Percentiles rank a stretch among this genome's conserved stretches.
Evolutionary conservation across 2,113 vertebrate species (phyloP).

Genomic region (Tautogolabrus adspersus): DNA sequence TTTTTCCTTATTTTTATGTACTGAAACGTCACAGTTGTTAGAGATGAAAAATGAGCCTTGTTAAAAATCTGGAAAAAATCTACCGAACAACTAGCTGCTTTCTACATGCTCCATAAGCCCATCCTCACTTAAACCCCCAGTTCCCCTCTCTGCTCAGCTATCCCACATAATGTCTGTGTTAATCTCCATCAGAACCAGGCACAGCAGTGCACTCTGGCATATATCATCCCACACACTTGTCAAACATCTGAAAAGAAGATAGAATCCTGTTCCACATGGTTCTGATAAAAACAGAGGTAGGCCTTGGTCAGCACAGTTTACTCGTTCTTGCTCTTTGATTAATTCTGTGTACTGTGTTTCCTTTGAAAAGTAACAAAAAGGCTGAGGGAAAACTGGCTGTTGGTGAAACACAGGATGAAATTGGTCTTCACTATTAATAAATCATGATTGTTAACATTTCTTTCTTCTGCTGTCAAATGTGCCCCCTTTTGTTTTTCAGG

Average conservation of each 20-base stretch:
- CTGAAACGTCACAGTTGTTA: background rate
- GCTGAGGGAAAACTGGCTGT: slow-evolving; percentile 30
- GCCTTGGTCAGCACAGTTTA: slow-evolving; percentile 53
- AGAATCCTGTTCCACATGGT: slow-evolving; percentile 74
- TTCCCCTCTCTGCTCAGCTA: slow-evolving; percentile 44
- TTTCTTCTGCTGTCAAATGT: slow-evolving; percentile 37
- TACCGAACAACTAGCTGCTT: background rate
- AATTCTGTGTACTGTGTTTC: slow-evolving; percentile 31
- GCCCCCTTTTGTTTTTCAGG: slow-evolving; percentile 8
- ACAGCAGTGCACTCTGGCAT: slow-evolving; percentile 57
- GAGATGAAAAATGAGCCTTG: background rate
- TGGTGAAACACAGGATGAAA: slow-evolving; percentile 41
- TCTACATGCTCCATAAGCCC: background rate
- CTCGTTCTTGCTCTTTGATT: slow-evolving; percentile 35
- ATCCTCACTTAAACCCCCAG: slow-evolving; percentile 9
- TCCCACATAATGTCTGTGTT: slow-evolving; percentile 56
- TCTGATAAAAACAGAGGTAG: slow-evolving; percentile 69
- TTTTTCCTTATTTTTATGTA: background rate
- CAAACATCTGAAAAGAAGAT: slow-evolving; percentile 77
- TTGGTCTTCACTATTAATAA: slow-evolving; percentile 31
- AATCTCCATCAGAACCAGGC: slow-evolving; percentile 67
- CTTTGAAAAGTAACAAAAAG: slow-evolving; percentile 32
- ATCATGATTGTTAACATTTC: slow-evolving; percentile 30
- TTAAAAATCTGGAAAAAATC: slow-evolving; percentile 7
- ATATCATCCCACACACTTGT: slow-evolving; percentile 65